Evolutionary conservation across 2,888 invertebrate genomes (phyloP).

Genomic region (Capitulum mitella): DNA sequence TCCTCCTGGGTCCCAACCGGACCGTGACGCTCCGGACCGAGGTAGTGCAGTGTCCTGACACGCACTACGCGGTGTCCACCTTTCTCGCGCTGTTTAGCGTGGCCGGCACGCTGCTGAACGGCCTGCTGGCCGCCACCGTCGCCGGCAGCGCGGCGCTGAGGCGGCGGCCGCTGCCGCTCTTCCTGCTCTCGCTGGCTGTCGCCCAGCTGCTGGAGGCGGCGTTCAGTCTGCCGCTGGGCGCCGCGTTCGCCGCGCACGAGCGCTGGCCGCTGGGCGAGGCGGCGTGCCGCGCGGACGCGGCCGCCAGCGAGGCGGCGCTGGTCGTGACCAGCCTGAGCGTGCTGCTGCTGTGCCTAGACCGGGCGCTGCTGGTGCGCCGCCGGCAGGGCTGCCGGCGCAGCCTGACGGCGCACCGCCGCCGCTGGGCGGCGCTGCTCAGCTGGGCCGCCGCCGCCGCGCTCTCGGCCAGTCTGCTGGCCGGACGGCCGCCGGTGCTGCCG

Average conservation of each 20-base stretch:
- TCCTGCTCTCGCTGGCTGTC: slow-evolving; percentile 35
- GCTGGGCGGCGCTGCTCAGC: slow-evolving; percentile 34
- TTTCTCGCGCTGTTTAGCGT: slow-evolving; percentile 36
- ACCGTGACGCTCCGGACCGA: background rate
- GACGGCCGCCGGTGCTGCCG: slow-evolving; percentile 34
- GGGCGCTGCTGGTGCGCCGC: slow-evolving; percentile 36
- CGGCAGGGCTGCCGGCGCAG: slow-evolving; percentile 29
- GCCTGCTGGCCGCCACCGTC: slow-evolving; percentile 37
- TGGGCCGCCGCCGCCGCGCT: slow-evolving; percentile 36
- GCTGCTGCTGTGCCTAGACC: slow-evolving; percentile 35
- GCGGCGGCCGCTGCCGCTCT: slow-evolving; percentile 34
- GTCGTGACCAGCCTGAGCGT: slow-evolving; percentile 36
- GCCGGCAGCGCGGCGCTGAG: slow-evolving; percentile 29
- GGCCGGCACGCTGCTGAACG: slow-evolving; percentile 36
- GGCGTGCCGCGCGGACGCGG: slow-evolving; percentile 35
- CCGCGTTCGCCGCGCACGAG: slow-evolving; percentile 28
- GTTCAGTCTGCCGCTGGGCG: slow-evolving; percentile 36
- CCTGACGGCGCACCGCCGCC: slow-evolving; percentile 29
- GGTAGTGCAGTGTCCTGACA: slow-evolving; percentile 34
- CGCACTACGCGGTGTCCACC: slow-evolving; percentile 35
- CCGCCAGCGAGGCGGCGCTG: slow-evolving; percentile 36
- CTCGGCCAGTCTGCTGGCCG: slow-evolving; percentile 35
- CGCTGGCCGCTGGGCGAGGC: slow-evolving; percentile 36
- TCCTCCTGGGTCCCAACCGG: background rate
- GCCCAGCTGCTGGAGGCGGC: slow-evolving; percentile 36